Evolutionary conservation across 2,888 invertebrate genomes (phyloP), one percentile per base, ranked within the genome.

Genomic region (Flabesymbios commensalis): DNA sequence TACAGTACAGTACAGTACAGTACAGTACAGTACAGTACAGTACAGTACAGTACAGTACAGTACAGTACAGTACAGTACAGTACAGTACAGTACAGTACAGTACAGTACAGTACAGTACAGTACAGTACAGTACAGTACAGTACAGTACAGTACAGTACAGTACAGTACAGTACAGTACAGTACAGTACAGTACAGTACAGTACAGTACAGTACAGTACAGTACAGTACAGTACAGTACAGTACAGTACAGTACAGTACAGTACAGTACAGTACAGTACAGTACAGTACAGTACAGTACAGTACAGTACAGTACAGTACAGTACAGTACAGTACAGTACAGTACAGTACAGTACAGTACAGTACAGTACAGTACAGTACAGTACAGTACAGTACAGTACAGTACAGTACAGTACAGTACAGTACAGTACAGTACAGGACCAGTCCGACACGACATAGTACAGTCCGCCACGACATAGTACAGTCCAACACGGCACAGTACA

Each of bases 391-490:
- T 17, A 57, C 51, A 17, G 49, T 17, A 57, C 53, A n/a, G 41
- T 29, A 59, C 53, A 39, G 47, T n/a, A 59, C 54, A 17, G 52
- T 19, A 53, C 24, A 29, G 45, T n/a, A 59, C 47, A 36, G 52
- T 19, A 59, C 24, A 43, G n/a, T n/a, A 36, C 39, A n/a, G 39
- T 36, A 36, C 39, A n/a, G n/a, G 10, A 36, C 39, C 39, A n/a
- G 39, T 36, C 10, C 39, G n/a, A 36, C 39, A 36, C 39, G 39
- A n/a, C n/a, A 36, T n/a, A 36, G n/a, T n/a, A 36, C 39, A 36
- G n/a, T n/a, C 10, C 39, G 39, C 10, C n/a, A 45, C 22, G 31
- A 54, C 17, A 45, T 28, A 10, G 47, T 24, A 56, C 32, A 41
- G 31, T n/a, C 33, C 10, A 39, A 7, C 22, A 54, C 22, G 36